Conservation (phyloP, 2,797 vertebrate genomes). For the Micropoecilia bifurca region DNA sequence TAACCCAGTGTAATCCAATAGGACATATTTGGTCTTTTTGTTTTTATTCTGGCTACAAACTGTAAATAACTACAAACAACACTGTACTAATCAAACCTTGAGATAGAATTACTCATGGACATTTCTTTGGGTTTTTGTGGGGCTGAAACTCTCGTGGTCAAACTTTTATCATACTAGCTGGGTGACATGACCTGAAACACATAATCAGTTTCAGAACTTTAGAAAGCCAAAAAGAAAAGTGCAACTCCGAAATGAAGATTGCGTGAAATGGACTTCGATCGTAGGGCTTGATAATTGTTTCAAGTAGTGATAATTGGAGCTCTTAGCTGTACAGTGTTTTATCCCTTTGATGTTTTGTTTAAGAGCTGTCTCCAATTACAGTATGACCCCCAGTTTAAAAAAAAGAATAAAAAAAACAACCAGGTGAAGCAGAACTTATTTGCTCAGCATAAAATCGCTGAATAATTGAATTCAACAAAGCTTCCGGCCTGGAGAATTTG, state of each 20-base stretch:
- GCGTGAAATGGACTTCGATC: neutral
- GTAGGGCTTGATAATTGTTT: neutral
- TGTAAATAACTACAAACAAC: neutral
- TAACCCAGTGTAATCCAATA: no score
- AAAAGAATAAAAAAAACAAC: neutral
- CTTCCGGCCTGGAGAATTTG: neutral
- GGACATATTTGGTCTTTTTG: neutral
- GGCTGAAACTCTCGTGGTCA: neutral
- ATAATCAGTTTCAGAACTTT: neutral
- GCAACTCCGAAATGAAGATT: neutral
- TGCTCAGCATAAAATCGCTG: neutral
- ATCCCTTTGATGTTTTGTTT: neutral
- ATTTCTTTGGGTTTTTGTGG: neutral
- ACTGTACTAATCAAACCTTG: neutral
- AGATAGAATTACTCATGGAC: neutral
- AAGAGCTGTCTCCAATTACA: slow-evolving; percentile 6
- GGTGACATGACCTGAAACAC: neutral
- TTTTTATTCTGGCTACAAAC: neutral
- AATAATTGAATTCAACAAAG: neutral
- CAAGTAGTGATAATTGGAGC: neutral
- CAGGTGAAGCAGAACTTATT: neutral
- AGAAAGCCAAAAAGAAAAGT: neutral
- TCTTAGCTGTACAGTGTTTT: neutral
- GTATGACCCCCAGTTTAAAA: neutral
- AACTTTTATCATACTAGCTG: neutral